phyloP scores from a whole-genome alignment of 1,140 invertebrate genomes.

The Neodiprion lecontei region DNA sequence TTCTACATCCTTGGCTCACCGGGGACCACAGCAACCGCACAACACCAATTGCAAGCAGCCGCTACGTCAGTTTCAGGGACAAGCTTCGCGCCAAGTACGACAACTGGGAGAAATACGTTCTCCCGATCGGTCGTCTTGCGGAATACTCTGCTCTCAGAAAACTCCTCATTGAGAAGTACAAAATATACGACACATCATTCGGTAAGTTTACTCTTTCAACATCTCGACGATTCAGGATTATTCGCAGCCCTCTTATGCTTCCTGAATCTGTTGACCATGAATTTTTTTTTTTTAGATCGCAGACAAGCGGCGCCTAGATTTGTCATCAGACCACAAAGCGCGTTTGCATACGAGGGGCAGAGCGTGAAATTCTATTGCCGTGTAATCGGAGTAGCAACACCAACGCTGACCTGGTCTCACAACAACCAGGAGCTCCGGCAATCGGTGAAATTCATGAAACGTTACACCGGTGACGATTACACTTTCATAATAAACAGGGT shows the following conservation, averaged over 20 bases:
- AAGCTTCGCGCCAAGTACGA: conserved; percentile 85
- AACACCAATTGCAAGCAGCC: conserved; percentile 78
- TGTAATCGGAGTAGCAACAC: conserved; percentile 92
- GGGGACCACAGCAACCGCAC: conserved; percentile 81
- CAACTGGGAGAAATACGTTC: conserved; percentile 90
- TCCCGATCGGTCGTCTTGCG: conserved; percentile 94
- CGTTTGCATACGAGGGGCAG: conserved; percentile 96
- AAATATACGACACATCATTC: conserved; percentile 94
- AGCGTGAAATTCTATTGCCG: conserved; percentile 97
- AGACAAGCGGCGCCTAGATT: conserved; percentile 97
- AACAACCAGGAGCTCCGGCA: conserved; percentile 94
- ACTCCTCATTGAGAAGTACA: conserved; percentile 94
- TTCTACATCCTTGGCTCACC: conserved; percentile 93
- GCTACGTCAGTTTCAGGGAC: conserved; percentile 88
- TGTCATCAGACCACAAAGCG: conserved; percentile 94
- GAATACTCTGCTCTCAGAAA: conserved; percentile 98
- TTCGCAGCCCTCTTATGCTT: neutral
- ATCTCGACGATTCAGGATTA: neutral
- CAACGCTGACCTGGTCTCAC: conserved; percentile 94
- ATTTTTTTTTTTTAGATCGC: conserved; percentile 73
- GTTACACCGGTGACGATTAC: conserved; percentile 95
- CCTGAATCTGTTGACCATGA: conserved; percentile 5
- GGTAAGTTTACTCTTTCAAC: conserved; percentile 65
- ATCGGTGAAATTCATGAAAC: conserved; percentile 99
- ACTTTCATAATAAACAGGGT: conserved; percentile 97